Percentiles rank a stretch among this genome's conserved stretches.
Evolutionary conservation across 2,888 invertebrate species (phyloP).

Genomic region (Thumatha senex): DNA sequence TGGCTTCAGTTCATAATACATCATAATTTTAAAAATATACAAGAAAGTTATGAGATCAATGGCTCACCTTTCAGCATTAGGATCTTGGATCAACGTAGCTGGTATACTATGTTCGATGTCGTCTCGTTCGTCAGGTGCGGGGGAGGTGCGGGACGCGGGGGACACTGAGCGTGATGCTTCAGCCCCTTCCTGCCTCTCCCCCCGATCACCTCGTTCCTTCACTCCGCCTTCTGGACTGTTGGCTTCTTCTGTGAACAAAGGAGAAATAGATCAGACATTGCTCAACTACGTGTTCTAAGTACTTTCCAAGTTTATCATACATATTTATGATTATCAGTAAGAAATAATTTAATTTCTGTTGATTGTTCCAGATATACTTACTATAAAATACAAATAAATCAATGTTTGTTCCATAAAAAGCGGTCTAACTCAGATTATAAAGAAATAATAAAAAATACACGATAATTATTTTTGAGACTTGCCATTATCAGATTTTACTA

Average conservation of each 20-base stretch:
- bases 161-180: constrained; percentile 75
- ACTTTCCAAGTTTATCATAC: no score
- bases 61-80: constrained; percentile 73
- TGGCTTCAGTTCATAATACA: not conserved
- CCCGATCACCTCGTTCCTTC: constrained; percentile 75
- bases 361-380: no score
- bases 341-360: no score
- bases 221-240: constrained; percentile 84
- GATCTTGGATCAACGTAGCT: constrained; percentile 80
- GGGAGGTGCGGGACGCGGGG: constrained; percentile 62
- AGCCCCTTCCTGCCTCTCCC: constrained; percentile 74
- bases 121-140: constrained; percentile 69
- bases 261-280: constrained; percentile 16
- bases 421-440: no score
- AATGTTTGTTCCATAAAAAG: no score
- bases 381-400: no score
- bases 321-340: no score
- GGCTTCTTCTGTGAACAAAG: constrained; percentile 81
- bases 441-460: no score
- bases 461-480: no score
- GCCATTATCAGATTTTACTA: no score
- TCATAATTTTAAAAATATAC: no score
- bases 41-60: no score
- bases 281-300: not conserved
- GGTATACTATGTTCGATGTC: constrained; percentile 84